These are phyloP conservation scores for Aix galericulata DNA, from an alignment of 2,113 vertebrate genomes.

Conservation along the genomic window DNA sequence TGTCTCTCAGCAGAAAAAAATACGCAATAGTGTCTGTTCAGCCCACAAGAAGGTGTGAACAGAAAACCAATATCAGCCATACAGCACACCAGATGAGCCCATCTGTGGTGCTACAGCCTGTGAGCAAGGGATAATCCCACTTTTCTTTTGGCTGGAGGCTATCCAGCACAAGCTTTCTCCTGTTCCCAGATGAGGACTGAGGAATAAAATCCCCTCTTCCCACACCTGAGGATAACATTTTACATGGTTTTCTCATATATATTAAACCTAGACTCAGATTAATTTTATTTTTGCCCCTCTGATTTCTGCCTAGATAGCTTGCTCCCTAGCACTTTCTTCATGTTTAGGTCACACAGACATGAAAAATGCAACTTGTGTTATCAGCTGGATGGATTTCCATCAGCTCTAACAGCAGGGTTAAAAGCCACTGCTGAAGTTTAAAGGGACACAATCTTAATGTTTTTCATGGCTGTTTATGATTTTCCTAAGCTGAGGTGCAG, in stretches of 20 bases:
- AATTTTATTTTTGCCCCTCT: neutral
- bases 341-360: neutral
- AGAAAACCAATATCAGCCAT: neutral
- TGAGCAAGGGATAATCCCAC: neutral
- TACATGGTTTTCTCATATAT: neutral
- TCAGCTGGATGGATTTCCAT: neutral
- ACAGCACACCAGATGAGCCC: neutral
- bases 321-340: neutral
- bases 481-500: neutral
- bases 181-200: neutral
- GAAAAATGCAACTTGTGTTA: neutral
- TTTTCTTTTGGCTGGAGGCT: neutral
- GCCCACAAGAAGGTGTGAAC: neutral
- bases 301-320: slow-evolving; percentile 18
- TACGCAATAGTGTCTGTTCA: neutral
- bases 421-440: neutral
- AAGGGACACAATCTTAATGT: neutral
- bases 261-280: neutral
- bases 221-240: neutral
- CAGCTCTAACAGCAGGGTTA: neutral
- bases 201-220: neutral
- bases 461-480: neutral
- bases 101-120: neutral
- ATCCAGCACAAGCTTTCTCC: neutral
- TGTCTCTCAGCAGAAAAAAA: neutral